Base-by-base conservation (phyloP, 1,140 invertebrate genomes). In the Drosophila chauvacae region DNA sequence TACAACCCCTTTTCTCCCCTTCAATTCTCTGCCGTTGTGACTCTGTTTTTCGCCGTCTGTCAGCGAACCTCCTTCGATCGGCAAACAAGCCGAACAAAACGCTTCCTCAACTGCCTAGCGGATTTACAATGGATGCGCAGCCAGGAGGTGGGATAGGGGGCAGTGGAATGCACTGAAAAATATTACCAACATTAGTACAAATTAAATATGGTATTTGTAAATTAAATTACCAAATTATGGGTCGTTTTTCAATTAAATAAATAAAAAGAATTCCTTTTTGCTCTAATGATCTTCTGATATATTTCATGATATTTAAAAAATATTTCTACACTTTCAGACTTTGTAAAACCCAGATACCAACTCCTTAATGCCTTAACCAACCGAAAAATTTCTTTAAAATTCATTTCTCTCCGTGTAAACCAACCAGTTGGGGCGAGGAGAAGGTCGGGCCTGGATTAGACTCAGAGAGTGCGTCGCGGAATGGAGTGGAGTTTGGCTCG, bases 31-130 rank as follows among this genome's bases (percentile, higher is more conserved):
- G 20, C 4, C 16, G 16, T 16, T 28, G 23, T 28, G 48, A n/a
- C 48, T 50, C 48, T 20, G 42, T 57, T 30, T 65, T 42, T 41
- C 41, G 41, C 57, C 57, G 42, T 58, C 64, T 61, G 64, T 56
- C 79, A 72, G 76, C 70, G 76, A 68, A 90, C 77, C 72, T 80
- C 71, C 74, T 81, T 65, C 51, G 86, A 90, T 88, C 85, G 68
- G 86, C 86, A 85, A 77, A 90, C 85, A 79, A 90, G 85, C 85
- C 80, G 77, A 81, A 76, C 85, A 90, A 90, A 90, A 90, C 79
- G 86, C 86, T 90, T 90, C 85, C 85, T 90, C 85, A 90, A 81
- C 84, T 70, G 71, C 75, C 60, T 76, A 81, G 86, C 81, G 85
- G 81, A 90, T 84, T 88, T 90, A 75, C 85, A 75, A 84, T 90